Conservation (phyloP, 2,888 invertebrate species). For the Cenopis cana region DNA sequence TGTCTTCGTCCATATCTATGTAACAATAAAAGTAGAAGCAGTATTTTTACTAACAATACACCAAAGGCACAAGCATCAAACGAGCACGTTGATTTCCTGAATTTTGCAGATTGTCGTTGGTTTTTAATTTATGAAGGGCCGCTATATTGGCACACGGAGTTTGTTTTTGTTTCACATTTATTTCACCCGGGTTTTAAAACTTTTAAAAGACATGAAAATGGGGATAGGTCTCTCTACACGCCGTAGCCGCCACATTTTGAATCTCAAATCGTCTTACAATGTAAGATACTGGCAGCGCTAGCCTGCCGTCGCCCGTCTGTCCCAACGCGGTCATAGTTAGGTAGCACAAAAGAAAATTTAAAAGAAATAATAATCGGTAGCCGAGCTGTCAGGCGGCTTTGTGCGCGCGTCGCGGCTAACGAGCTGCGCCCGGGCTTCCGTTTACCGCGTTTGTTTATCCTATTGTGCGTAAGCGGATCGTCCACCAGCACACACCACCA, state of each 20-base stretch:
- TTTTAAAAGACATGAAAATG: not conserved
- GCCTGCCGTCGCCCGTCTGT: conserved; percentile 28
- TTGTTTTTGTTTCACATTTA: not conserved
- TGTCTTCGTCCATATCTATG: too few relatives aligned
- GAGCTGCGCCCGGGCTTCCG: conserved; percentile 66
- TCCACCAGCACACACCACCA: conserved; percentile 37
- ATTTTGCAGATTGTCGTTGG: too few relatives aligned
- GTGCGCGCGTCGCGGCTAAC: conserved; percentile 49
- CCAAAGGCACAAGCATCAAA: too few relatives aligned
- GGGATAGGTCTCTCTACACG: not conserved
- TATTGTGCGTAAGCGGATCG: conserved; percentile 77
- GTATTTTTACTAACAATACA: not conserved
- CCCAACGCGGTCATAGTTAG: conserved; percentile 3
- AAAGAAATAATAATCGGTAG: conserved; percentile 54
- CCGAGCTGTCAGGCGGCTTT: conserved; percentile 54
- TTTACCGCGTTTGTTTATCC: conserved; percentile 74
- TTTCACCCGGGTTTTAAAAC: not conserved
- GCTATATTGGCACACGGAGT: too few relatives aligned
- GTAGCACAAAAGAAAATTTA: conserved; percentile 49
- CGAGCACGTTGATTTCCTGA: too few relatives aligned
- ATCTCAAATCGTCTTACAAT: not conserved
- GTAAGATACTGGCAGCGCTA: conserved; percentile 7
- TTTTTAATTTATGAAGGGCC: too few relatives aligned
- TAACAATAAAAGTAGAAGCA: too few relatives aligned
- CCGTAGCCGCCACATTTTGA: not conserved